These are phyloP conservation scores for Diaphora mendica DNA, from an alignment of 2,888 invertebrate species.

Conservation along the genomic window DNA sequence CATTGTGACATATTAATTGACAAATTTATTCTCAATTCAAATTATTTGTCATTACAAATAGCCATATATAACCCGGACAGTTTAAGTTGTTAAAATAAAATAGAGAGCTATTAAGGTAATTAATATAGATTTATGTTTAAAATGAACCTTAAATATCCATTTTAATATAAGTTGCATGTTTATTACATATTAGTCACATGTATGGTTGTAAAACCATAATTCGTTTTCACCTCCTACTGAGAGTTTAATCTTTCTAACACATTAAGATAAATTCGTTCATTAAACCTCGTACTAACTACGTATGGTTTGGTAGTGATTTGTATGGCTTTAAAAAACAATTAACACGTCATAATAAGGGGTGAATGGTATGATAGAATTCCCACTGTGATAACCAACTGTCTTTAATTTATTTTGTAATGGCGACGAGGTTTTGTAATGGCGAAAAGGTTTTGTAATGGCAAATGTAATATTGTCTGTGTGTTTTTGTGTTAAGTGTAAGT, in stretches of 20 bases:
- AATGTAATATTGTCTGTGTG: neutral
- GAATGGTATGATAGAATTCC: neutral
- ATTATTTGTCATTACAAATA: neutral
- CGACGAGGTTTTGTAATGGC: neutral
- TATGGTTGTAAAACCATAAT: slow-evolving; percentile 9
- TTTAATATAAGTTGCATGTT: slow-evolving; percentile 7
- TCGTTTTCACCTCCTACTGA: slow-evolving; percentile 14
- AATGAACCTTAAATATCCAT: slow-evolving; percentile 8
- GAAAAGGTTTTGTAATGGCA: neutral
- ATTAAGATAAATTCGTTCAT: slow-evolving; percentile 14
- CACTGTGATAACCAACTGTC: neutral
- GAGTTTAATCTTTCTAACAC: slow-evolving; percentile 27
- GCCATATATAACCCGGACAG: neutral
- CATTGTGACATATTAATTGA: no score
- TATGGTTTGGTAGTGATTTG: neutral
- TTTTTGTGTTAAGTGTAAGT: no score
- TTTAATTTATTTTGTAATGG: neutral
- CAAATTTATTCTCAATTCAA: neutral
- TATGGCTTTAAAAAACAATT: neutral
- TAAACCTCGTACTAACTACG: neutral
- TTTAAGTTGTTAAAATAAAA: neutral
- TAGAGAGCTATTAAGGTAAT: neutral
- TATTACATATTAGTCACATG: slow-evolving; percentile 10
- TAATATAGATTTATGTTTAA: neutral
- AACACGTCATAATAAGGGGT: neutral